phyloP scores from a whole-genome alignment of 23 tunicate species.

The Aplidium turbinatum region DNA sequence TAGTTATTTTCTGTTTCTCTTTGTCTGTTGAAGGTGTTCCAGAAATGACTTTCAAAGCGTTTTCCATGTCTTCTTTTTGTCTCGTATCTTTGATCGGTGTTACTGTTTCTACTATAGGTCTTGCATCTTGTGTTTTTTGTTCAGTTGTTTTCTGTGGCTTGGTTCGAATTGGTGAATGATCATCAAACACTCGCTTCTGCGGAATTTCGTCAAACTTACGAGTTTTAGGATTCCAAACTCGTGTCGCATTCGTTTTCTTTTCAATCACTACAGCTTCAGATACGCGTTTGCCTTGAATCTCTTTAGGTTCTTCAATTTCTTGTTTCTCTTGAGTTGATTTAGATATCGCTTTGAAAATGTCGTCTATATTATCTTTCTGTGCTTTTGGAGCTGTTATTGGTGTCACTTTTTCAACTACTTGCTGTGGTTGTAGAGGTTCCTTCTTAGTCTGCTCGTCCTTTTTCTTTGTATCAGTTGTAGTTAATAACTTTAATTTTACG shows the following conservation, averaged over 20 bases:
- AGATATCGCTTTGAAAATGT: neutral
- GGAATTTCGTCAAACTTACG: slow-evolving; percentile 58
- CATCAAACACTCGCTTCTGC: too few species aligned
- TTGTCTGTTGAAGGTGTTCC: too few species aligned
- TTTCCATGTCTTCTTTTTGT: too few species aligned
- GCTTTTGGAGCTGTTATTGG: neutral
- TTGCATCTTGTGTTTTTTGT: too few species aligned
- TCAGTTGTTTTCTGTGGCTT: neutral
- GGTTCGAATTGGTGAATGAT: neutral
- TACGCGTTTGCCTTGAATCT: too few species aligned
- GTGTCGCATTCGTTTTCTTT: slow-evolving; percentile 50
- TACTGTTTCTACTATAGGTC: too few species aligned
- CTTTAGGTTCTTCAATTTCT: too few species aligned
- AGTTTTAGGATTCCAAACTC: slow-evolving; percentile 64
- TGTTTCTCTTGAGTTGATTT: too few species aligned
- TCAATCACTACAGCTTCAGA: neutral
- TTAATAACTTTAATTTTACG: neutral
- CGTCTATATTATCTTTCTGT: neutral
- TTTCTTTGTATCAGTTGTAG: neutral
- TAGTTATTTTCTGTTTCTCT: too few species aligned
- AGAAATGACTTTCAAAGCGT: too few species aligned
- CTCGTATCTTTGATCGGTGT: too few species aligned
- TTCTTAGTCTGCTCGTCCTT: neutral
- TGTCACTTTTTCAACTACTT: neutral
- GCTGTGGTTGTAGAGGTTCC: neutral